Evolutionary conservation across 2,113 vertebrate genomes (phyloP).

Genomic region (Machaerirhynchus nigripectus): DNA sequence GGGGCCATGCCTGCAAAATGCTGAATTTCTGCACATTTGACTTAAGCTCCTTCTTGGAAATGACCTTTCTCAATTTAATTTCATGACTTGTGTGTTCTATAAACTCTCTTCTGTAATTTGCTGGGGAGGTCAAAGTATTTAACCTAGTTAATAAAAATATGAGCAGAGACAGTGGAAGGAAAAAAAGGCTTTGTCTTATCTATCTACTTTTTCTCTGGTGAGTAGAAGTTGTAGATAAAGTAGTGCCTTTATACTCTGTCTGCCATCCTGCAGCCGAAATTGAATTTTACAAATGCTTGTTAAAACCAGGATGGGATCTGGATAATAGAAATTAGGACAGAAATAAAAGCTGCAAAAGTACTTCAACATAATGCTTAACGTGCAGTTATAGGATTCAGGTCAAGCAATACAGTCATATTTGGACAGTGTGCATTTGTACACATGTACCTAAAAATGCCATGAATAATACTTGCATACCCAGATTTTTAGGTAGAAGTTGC

Average conservation of each 20-base stretch:
- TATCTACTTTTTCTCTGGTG: neutral
- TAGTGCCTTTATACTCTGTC: neutral
- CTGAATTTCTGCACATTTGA: neutral
- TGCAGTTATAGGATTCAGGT: neutral
- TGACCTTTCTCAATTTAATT: neutral
- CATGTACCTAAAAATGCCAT: neutral
- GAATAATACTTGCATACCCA: neutral
- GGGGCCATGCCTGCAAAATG: neutral
- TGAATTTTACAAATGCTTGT: neutral
- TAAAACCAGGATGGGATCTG: neutral
- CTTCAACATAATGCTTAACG: neutral
- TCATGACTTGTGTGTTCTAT: neutral
- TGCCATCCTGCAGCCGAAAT: neutral
- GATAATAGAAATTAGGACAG: neutral
- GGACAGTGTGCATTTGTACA: neutral
- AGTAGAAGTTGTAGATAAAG: neutral
- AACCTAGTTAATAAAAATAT: neutral
- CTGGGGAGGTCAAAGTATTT: neutral
- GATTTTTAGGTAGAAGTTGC: neutral
- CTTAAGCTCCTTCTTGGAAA: neutral
- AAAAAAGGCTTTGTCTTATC: neutral
- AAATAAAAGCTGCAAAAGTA: neutral
- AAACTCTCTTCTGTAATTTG: neutral
- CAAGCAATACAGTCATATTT: neutral
- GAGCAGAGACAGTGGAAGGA: neutral